These are phyloP conservation scores for Tetrao urogallus DNA, from an alignment of 2,113 vertebrate genomes.

Conservation along the genomic window DNA sequence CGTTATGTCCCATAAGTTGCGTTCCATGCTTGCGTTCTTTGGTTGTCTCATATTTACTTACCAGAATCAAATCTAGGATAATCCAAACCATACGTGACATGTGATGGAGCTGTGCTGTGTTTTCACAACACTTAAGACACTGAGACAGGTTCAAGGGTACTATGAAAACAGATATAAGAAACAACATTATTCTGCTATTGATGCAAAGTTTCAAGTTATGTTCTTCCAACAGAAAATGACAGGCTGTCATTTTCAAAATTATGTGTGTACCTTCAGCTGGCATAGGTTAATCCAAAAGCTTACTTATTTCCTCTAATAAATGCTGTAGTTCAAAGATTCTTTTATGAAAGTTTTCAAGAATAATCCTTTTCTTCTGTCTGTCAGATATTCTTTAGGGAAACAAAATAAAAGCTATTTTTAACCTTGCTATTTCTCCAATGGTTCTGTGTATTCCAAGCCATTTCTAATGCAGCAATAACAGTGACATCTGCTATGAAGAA, in stretches of 20 bases:
- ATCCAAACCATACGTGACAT: accelerated
- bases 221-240: background rate
- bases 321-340: background rate
- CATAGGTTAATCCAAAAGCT: background rate
- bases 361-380: background rate
- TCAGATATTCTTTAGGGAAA: conserved; percentile 4
- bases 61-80: background rate
- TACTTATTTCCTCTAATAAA: background rate
- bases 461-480: background rate
- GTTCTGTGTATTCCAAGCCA: background rate
- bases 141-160: background rate
- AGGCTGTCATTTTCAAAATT: background rate
- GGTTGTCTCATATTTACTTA: background rate
- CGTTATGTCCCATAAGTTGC: background rate
- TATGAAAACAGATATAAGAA: background rate
- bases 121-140: background rate
- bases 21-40: background rate
- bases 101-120: background rate
- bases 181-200: background rate
- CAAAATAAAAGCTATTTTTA: conserved; percentile 17
- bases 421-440: background rate
- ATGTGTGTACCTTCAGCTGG: background rate
- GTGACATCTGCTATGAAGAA: background rate
- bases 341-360: background rate
- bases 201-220: background rate